phyloP scores from a whole-genome alignment of 2,888 invertebrate species.

The Synergus umbraculus region DNA sequence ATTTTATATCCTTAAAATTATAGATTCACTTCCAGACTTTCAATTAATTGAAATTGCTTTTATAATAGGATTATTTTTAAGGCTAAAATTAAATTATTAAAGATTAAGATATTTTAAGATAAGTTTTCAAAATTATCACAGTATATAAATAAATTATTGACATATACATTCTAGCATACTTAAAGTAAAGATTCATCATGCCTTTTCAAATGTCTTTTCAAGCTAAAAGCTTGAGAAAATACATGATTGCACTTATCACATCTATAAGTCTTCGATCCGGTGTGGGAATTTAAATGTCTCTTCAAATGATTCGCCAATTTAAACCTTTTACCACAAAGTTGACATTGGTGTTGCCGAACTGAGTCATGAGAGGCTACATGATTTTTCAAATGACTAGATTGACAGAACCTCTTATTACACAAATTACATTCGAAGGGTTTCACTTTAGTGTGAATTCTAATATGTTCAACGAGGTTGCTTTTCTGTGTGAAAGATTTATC shows the following conservation, averaged over 20 bases:
- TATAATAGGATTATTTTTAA: too few relatives aligned
- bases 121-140: too few relatives aligned
- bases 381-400: constrained; percentile 74
- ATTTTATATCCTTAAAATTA: too few relatives aligned
- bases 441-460: constrained; percentile 72
- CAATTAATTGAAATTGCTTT: too few relatives aligned
- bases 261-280: constrained; percentile 71
- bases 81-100: too few relatives aligned
- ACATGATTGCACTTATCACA: constrained; percentile 77
- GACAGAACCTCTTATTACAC: constrained; percentile 72
- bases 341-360: constrained; percentile 70
- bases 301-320: constrained; percentile 73
- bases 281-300: constrained; percentile 71
- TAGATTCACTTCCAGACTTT: too few relatives aligned
- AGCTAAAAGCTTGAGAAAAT: constrained; percentile 78
- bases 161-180: background rate
- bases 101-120: too few relatives aligned
- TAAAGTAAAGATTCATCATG: constrained; percentile 70
- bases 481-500: constrained; percentile 70
- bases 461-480: constrained; percentile 73
- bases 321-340: constrained; percentile 73
- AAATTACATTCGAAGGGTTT: constrained; percentile 72
- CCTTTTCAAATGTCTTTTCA: constrained; percentile 78
- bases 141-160: too few relatives aligned
- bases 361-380: constrained; percentile 70